Evolutionary conservation across 2,797 vertebrate species (phyloP).

Genomic region (Danio albolineatus): DNA sequence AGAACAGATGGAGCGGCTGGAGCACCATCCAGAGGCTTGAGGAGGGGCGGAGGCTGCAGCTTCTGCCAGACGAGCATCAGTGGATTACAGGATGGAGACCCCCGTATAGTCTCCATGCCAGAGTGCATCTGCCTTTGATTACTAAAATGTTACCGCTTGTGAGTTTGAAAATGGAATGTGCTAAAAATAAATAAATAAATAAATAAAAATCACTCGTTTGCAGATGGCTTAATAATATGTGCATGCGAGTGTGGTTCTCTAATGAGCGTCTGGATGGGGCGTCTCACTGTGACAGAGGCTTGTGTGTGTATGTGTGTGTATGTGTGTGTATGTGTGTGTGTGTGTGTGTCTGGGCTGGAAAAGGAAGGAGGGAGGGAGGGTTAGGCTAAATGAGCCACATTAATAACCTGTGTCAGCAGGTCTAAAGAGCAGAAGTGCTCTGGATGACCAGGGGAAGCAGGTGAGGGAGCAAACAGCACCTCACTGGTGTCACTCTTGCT

Average conservation of each 20-base stretch:
- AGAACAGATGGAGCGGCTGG: conserved; percentile 56
- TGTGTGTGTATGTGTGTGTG: conserved; percentile 19
- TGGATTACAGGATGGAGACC: conserved; percentile 17
- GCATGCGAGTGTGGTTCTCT: conserved; percentile 18
- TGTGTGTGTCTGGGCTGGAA: conserved; percentile 29
- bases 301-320: conserved; percentile 22
- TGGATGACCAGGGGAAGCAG: conserved; percentile 44
- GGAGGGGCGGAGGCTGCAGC: conserved; percentile 31
- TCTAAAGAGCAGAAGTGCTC: conserved; percentile 47
- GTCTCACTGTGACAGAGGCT: conserved; percentile 21
- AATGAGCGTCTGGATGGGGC: conserved; percentile 49
- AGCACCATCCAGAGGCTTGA: conserved; percentile 46
- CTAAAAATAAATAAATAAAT: not conserved
- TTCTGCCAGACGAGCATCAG: conserved; percentile 7
- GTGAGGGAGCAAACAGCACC: conserved; percentile 36
- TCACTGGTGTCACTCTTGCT: conserved; percentile 25
- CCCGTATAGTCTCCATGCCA: conserved; percentile 17
- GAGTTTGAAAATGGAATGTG: conserved; percentile 1
- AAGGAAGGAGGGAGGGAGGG: conserved; percentile 35
- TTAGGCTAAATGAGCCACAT: conserved; percentile 63
- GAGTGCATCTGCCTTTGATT: conserved; percentile 19
- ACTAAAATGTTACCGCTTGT: not conserved
- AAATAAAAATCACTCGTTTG: not conserved
- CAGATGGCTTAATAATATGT: conserved; percentile 22
- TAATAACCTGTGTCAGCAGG: conserved; percentile 63